phyloP scores from a whole-genome alignment of 2,888 invertebrate genomes.

The Diaprepes abbreviatus region DNA sequence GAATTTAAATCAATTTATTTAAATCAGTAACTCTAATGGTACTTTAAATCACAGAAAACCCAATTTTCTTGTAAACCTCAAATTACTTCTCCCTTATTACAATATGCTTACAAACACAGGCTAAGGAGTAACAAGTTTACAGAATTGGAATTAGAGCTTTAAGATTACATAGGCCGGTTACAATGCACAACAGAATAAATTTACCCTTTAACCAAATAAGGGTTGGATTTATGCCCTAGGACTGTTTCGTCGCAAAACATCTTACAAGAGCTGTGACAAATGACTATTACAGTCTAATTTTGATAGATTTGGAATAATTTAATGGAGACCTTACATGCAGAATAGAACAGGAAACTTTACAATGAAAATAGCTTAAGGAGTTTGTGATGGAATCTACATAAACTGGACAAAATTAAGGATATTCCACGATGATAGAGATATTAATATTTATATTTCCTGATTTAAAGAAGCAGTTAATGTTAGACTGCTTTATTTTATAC shows the following conservation, averaged over 20 bases:
- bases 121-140: conserved; percentile 7
- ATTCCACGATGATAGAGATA: too few relatives aligned
- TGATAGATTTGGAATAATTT: too few relatives aligned
- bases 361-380: too few relatives aligned
- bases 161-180: conserved; percentile 10
- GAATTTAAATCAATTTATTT: background rate
- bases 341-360: too few relatives aligned
- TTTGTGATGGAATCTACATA: too few relatives aligned
- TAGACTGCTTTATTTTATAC: too few relatives aligned
- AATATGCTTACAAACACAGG: conserved; percentile 10
- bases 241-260: background rate
- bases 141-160: conserved; percentile 8
- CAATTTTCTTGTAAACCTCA: background rate
- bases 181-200: conserved; percentile 7
- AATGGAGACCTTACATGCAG: too few relatives aligned
- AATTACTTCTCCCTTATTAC: conserved; percentile 6
- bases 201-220: conserved; percentile 7
- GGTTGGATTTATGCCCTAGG: background rate
- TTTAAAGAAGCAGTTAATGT: too few relatives aligned
- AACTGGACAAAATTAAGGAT: too few relatives aligned
- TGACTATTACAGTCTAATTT: background rate
- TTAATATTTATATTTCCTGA: too few relatives aligned
- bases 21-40: background rate
- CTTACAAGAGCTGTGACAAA: background rate
- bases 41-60: background rate